These are phyloP conservation scores for Lacerta bilineata DNA, from an alignment of 2,797 vertebrate species.

Conservation along the genomic window DNA sequence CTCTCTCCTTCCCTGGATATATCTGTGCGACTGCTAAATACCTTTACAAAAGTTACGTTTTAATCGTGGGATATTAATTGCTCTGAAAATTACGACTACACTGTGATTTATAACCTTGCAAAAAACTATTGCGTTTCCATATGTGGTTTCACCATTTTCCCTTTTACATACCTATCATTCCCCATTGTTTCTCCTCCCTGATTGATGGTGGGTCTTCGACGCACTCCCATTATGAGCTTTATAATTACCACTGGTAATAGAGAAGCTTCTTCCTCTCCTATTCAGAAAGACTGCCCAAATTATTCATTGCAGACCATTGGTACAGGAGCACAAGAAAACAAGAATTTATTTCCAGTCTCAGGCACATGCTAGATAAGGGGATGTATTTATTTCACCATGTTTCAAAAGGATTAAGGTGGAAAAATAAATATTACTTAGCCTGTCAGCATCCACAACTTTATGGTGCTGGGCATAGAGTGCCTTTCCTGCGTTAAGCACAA, in stretches of 20 bases:
- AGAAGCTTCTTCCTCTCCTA: constrained; percentile 82
- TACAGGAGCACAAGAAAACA: constrained; percentile 78
- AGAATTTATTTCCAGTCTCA: constrained; percentile 83
- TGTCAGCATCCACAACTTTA: constrained; percentile 83
- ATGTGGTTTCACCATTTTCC: constrained; percentile 74
- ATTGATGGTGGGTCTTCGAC: constrained; percentile 81
- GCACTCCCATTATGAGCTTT: constrained; percentile 84
- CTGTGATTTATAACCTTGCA: constrained; percentile 80
- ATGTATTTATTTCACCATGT: constrained; percentile 87
- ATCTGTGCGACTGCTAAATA: constrained; percentile 46
- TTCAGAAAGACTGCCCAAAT: constrained; percentile 80
- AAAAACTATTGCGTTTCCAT: constrained; percentile 73
- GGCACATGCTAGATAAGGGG: constrained; percentile 86
- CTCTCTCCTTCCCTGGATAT: background rate
- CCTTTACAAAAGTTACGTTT: constrained; percentile 75
- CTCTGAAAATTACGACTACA: constrained; percentile 68
- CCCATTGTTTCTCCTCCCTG: constrained; percentile 84
- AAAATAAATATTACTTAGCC: constrained; percentile 86
- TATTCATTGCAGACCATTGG: constrained; percentile 82
- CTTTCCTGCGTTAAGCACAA: constrained; percentile 77
- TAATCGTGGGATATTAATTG: constrained; percentile 83
- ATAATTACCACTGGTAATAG: constrained; percentile 85
- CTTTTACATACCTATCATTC: constrained; percentile 81
- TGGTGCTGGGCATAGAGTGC: constrained; percentile 76
- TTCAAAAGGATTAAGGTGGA: constrained; percentile 86